A percentile compares a stretch with the other conserved stretches of the same genome.
Conservation (phyloP, 2,113 vertebrate species). For the Syngnathus scovelli region DNA sequence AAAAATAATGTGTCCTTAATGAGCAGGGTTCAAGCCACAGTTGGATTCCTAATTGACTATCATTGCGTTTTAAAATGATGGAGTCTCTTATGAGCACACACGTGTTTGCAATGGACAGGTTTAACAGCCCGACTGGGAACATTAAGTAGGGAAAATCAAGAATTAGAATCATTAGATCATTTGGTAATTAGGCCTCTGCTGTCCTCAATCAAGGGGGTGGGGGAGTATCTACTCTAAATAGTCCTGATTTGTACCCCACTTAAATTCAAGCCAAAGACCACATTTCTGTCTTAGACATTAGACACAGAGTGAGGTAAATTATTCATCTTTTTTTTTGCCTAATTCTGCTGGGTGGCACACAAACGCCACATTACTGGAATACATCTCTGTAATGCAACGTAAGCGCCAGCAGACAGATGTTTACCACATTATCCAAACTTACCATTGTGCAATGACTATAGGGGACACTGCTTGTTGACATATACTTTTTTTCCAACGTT, state of each 20-base stretch:
- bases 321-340: neutral
- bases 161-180: too few species aligned
- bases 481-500: neutral
- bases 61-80: neutral
- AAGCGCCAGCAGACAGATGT: neutral
- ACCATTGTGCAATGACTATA: slow-evolving; percentile 5
- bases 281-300: neutral
- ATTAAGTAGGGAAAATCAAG: too few species aligned
- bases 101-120: too few species aligned
- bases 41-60: neutral
- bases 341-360: neutral
- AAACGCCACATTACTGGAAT: neutral
- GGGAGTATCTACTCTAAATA: too few species aligned
- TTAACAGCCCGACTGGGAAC: too few species aligned
- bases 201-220: too few species aligned
- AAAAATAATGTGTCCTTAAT: neutral
- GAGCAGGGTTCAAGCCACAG: too few species aligned
- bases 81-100: neutral
- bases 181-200: too few species aligned
- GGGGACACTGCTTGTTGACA: neutral
- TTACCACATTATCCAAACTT: neutral
- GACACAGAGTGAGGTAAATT: neutral
- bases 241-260: neutral
- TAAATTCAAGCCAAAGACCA: neutral
- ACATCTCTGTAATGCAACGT: neutral